These are phyloP conservation scores for Coilia nasus DNA, from an alignment of 2,797 vertebrate species.

Conservation along the genomic window DNA sequence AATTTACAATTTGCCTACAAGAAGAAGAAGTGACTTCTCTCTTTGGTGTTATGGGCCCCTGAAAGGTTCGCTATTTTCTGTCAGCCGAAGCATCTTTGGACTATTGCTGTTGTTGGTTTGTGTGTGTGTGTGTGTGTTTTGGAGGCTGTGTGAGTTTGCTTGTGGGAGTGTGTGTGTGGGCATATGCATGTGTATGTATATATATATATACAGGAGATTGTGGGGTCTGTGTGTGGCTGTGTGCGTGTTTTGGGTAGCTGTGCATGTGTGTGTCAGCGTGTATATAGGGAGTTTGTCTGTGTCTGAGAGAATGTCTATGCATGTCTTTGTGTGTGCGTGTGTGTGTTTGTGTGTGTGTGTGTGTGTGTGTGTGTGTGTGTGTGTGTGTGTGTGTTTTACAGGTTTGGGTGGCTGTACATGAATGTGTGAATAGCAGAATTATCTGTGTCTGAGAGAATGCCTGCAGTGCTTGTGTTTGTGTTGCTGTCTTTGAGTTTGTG, in stretches of 20 bases:
- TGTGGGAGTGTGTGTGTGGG: no score
- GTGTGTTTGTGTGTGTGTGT: neutral
- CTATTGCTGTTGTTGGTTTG: neutral
- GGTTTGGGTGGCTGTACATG: no score
- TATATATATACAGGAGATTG: no score
- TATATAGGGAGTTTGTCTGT: no score
- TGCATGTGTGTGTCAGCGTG: no score
- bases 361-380: neutral
- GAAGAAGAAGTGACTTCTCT: slow-evolving; percentile 50
- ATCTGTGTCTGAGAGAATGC: no score
- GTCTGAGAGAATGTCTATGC: no score
- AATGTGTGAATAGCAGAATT: no score
- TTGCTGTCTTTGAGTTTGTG: neutral
- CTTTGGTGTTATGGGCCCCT: slow-evolving; percentile 57
- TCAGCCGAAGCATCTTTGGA: slow-evolving; percentile 43
- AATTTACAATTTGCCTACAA: slow-evolving; percentile 55
- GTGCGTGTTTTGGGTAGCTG: no score
- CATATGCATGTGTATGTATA: no score
- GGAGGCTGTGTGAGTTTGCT: neutral
- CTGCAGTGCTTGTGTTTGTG: neutral
- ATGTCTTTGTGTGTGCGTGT: neutral
- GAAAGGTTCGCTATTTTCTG: slow-evolving; percentile 52
- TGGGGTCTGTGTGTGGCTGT: neutral
- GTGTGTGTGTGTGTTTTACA: neutral
- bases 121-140: neutral